Conservation (phyloP, 1,140 invertebrate genomes). For the Solenopsis fugax region DNA sequence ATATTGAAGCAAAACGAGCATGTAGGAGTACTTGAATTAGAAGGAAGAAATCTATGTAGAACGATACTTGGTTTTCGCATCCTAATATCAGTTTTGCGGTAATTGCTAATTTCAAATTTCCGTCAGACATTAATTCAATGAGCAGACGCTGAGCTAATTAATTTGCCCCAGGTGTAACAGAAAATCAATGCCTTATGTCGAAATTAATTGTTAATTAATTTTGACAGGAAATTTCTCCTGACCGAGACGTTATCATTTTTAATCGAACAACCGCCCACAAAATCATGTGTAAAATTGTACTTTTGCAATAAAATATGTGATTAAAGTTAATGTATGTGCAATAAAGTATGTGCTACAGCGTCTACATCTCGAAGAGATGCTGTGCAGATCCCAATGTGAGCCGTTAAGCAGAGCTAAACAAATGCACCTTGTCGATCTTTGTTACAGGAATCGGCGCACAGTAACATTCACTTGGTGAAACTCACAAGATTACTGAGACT, state of each 20-base stretch:
- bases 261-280: neutral
- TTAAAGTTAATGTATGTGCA: neutral
- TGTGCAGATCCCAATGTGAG: too few relatives aligned
- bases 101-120: slow-evolving; percentile 53
- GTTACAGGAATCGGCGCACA: slow-evolving; percentile 89
- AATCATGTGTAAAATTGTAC: neutral
- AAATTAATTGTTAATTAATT: slow-evolving; percentile 2
- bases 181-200: slow-evolving; percentile 43
- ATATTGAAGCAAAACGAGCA: neutral
- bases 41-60: neutral
- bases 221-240: neutral
- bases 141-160: slow-evolving; percentile 31
- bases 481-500: slow-evolving; percentile 96
- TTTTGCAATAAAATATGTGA: neutral
- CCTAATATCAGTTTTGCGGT: slow-evolving; percentile 43
- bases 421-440: neutral
- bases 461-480: slow-evolving; percentile 98
- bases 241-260: neutral
- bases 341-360: neutral
- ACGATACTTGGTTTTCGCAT: neutral
- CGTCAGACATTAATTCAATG: neutral
- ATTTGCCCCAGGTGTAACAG: slow-evolving; percentile 12
- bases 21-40: neutral
- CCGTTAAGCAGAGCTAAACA: neutral
- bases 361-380: neutral